Percentiles rank a stretch among this genome's conserved stretches.
Conservation (phyloP, 2,113 vertebrate species). For the Euleptes europaea region DNA sequence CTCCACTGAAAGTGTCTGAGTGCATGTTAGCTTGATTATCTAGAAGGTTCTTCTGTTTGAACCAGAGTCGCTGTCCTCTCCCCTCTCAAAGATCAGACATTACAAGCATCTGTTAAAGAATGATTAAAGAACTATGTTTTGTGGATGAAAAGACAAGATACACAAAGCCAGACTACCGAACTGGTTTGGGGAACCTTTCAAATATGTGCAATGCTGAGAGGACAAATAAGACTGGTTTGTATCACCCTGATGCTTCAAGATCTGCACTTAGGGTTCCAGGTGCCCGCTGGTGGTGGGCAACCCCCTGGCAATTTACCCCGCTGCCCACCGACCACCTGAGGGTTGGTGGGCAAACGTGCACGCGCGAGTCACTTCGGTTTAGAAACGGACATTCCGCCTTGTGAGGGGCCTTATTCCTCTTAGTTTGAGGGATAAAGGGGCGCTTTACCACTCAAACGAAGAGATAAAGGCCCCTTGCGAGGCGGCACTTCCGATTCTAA, state of each 20-base stretch:
- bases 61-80: background rate
- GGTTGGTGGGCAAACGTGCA: too few species aligned
- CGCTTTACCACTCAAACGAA: too few species aligned
- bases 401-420: too few species aligned
- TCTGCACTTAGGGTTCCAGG: too few species aligned
- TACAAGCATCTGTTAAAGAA: background rate
- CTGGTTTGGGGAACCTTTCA: background rate
- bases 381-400: too few species aligned
- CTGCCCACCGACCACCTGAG: too few species aligned
- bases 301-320: too few species aligned
- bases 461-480: too few species aligned
- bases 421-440: too few species aligned
- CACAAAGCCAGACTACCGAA: background rate
- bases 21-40: slow-evolving; percentile 10
- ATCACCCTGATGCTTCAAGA: background rate
- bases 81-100: background rate
- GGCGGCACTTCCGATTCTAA: too few species aligned
- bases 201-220: background rate
- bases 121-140: slow-evolving; percentile 23
- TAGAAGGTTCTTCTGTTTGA: slow-evolving; percentile 12
- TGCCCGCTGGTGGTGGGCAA: too few species aligned
- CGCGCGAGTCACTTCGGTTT: too few species aligned
- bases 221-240: background rate
- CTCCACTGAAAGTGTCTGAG: slow-evolving; percentile 36
- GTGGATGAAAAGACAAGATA: background rate